Evolutionary conservation across 2,113 vertebrate species (phyloP), one percentile per base, ranked within the genome.

Genomic region (Hepsetus odoe): DNA sequence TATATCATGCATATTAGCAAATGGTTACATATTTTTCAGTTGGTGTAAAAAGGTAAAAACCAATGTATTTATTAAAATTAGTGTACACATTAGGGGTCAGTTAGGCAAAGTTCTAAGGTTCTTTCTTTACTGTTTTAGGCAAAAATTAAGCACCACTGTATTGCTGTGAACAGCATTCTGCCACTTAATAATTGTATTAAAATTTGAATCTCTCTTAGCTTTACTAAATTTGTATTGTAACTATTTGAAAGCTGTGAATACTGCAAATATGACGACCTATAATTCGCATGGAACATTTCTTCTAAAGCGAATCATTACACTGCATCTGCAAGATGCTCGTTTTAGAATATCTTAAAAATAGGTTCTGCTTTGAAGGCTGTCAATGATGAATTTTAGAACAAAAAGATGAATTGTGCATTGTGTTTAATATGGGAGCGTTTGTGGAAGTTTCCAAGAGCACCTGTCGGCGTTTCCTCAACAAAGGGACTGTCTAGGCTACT

Each of bases 361-460:
- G 2, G 3, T 53, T 40, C 22, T 32, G 20, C 33, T 59, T 33
- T 8, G 13, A 20, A 77, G 26, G 24, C 9, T 24, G 53, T 4
- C 12, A 0, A 8, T 59, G 20, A 46, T 70, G 28, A 20, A 59
- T 69, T 61, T 77, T 13, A 22, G 38, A 69, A 42, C n/a, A 64
- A 53, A 66, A 67, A 64, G 58, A 79, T 79, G 58, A 79, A 62
- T n/a, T 72, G 58, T 38, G n/a, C 44, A 72, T 70, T 64, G 68
- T 72, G 68, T 79, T 71, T 72, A 53, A 72, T 64, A 72, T 16
- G 64, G 46, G 58, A 26, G 32, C 44, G 55, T 42, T 56, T 55
- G 68, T 64, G 66, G 80, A 71, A 67, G 55, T 76, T 68, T 82
- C 77, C 49, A 76, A 76, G 77, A 76, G 77, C 18, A 24, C 65